Conservation (phyloP, 2,113 vertebrate species). For the Alaudala cheleensis region DNA sequence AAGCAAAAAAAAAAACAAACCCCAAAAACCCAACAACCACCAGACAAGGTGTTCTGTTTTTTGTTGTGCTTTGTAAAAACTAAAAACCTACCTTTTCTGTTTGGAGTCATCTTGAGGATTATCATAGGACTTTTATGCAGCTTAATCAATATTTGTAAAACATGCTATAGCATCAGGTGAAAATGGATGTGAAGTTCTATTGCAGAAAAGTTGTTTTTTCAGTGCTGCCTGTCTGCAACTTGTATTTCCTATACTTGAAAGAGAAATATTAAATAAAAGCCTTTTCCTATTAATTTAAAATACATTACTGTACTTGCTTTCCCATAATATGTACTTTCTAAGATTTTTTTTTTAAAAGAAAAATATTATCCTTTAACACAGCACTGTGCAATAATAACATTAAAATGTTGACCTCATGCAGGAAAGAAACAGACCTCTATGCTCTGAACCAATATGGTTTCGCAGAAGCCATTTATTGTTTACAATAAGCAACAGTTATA, state of each 20-base stretch:
- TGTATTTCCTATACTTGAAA: background rate
- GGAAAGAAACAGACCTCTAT: no score
- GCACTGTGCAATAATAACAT: background rate
- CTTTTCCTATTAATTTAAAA: conserved; percentile 1
- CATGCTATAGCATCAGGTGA: background rate
- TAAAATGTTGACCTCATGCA: conserved; percentile 50
- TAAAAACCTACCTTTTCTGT: background rate
- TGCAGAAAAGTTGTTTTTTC: background rate
- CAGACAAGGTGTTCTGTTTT: background rate
- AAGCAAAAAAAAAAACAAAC: background rate
- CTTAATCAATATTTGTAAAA: conserved; percentile 4
- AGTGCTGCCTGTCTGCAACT: background rate
- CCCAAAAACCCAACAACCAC: background rate
- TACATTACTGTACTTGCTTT: background rate
- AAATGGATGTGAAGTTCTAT: background rate
- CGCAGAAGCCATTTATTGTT: no score
- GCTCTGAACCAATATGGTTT: no score
- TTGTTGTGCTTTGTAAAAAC: background rate
- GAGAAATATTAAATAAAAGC: conserved; percentile 5
- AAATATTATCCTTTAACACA: background rate
- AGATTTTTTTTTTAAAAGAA: background rate
- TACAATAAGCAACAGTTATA: no score
- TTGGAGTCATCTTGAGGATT: conserved; percentile 6
- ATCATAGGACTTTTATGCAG: background rate
- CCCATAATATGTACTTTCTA: background rate